Base-by-base conservation (phyloP, 2,113 vertebrate species). In the Misgurnus mizolepis region DNA sequence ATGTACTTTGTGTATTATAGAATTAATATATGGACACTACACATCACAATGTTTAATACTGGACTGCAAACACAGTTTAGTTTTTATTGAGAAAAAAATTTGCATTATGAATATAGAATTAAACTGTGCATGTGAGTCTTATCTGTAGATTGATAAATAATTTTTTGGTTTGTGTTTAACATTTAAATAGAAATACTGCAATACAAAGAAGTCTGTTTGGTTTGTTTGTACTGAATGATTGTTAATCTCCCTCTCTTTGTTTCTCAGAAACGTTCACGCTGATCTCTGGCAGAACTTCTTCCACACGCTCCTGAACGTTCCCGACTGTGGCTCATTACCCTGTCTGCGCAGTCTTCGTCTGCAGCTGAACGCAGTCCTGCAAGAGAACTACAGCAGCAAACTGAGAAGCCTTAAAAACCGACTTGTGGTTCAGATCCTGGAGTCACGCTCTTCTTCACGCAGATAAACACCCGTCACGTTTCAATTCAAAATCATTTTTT, bases 211-310 rank as follows among this genome's bases (percentile, higher is more conserved):
- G 27, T 34, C 27, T 34, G 27, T 34, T 34, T 34, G 27, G 27
- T 7, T 10, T 10, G 7, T 7, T 10, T 47, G 45, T 47, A 8
- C 45, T 47, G 10, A 47, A 47, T 7, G 2, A 8, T 7, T 47
- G 7, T 10, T 47, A 10, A 47, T 47, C 45, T 18, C n/a, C 62
- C 43, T 43, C 40, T 4, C 49, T 61, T 5, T 71, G 61, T 82
- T 22, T 41, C 72, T 71, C 88, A 98, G 96, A 82, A 92, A 94
- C 15, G 93, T 94, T n/a, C 95, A 98, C 6, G 82, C 92, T 39
- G 95, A 95, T 0, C 12, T 94, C 85, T 98, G 97, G 97, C 89
- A 86, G n/a, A 91, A 96, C 3, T 93, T 99, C 85, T 99, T 99
- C 87, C 92, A 94, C 77, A 86, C 86, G 2, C 88, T 98, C 87